Percentiles rank a stretch among this genome's conserved stretches.
phyloP scores from a whole-genome alignment of 2,113 vertebrate genomes.

The Limanda limanda region DNA sequence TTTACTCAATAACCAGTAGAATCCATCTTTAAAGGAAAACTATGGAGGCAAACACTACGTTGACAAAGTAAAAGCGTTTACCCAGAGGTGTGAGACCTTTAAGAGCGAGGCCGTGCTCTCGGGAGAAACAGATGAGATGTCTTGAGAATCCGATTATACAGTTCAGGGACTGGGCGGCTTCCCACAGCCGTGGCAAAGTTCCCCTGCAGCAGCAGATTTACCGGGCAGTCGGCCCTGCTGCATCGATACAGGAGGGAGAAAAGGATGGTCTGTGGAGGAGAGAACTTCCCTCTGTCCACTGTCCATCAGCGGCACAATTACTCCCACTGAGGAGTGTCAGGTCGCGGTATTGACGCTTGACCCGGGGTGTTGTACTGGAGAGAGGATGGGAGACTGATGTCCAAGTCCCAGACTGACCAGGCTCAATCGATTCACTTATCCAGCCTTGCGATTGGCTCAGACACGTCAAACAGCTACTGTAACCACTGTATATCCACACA shows the following conservation, averaged over 20 bases:
- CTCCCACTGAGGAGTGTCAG: conserved; percentile 54
- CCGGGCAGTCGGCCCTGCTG: conserved; percentile 46
- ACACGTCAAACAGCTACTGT: conserved; percentile 8
- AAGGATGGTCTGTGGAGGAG: conserved; percentile 47
- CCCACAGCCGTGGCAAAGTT: conserved; percentile 36
- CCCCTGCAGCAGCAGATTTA: conserved; percentile 50
- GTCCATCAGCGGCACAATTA: conserved; percentile 58
- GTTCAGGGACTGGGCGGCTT: conserved; percentile 24
- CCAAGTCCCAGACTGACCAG: conserved; percentile 34
- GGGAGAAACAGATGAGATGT: conserved; percentile 27
- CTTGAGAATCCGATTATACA: conserved; percentile 51
- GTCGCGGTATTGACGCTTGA: conserved; percentile 48
- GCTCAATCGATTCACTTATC: conserved; percentile 55
- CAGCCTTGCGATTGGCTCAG: conserved; percentile 14
- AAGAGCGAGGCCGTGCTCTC: conserved; percentile 35
- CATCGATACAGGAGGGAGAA: conserved; percentile 58
- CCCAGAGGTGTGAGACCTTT: neutral
- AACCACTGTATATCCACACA: neutral
- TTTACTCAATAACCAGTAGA: neutral
- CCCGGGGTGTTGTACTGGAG: conserved; percentile 43
- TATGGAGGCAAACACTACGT: conserved; percentile 1
- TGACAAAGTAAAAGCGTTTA: conserved; percentile 16
- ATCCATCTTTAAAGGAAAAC: neutral
- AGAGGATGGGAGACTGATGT: conserved; percentile 30
- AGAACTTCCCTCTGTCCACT: conserved; percentile 45